Base-by-base conservation (phyloP, 2,113 vertebrate genomes). In the Planiliza haematocheilus region DNA sequence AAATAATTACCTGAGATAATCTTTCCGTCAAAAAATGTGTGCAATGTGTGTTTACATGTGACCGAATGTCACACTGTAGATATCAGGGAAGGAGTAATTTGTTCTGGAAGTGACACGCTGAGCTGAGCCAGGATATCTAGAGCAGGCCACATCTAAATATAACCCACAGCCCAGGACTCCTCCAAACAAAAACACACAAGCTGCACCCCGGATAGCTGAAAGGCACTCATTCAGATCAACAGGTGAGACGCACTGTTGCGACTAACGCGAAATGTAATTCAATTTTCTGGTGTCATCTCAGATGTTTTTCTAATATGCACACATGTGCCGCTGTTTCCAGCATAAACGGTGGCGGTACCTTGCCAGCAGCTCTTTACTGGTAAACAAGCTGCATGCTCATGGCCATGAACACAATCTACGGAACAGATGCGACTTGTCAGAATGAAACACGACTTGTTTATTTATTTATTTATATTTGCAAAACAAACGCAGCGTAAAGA, bases 81-180 rank as follows among this genome's bases (percentile, higher is more conserved):
- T 67, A 17, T 38, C 39, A 7, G 16, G 20, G 20, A 53, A 61
- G 20, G 21, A 59, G 34, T 11, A 76, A 46, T 67, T 79, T 59
- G 41, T 46, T 36, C 56, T 55, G 42, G 41, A 38, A 59, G 60
- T 74, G 83, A 72, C 16, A 80, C 58, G 46, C 48, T 69, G 73
- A 81, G 77, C 58, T 74, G 63, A 87, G 70, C 68, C 59, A 52
- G 71, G 79, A 57, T 20, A 11, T 61, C 70, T 51, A 51, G 82
- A 90, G 49, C 83, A 43, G 80, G 86, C 77, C 86, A 84, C 2
- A 13, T 78, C 90, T 91, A 93, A 91, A 92, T 81, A 91, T 92
- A 93, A 61, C 58, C 43, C 68, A 64, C 66, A n/a, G 42, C 42
- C 24, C 11, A 20, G 63, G 59, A 74, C 79, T 51, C 37, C 2